phyloP scores from a whole-genome alignment of 35 echinoderm and acorn worm genomes.

The Acanthaster planci region DNA sequence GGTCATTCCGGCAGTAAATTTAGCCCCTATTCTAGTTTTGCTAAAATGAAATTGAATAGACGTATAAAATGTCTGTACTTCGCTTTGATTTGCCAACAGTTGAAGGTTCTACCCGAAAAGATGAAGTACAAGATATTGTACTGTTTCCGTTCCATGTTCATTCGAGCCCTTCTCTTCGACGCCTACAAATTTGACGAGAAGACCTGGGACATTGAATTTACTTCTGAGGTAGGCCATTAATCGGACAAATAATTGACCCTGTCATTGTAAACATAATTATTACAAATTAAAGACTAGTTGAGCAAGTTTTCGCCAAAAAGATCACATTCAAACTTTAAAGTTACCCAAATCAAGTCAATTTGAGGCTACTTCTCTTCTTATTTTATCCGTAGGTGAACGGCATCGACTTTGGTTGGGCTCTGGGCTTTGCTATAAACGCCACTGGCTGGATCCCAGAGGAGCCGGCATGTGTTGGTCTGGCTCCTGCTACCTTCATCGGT shows the following conservation, averaged over 20 bases:
- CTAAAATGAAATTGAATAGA: too few relatives aligned
- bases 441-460: not conserved
- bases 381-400: not conserved
- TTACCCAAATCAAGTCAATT: not conserved
- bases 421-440: conserved; percentile 1
- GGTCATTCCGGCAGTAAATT: too few relatives aligned
- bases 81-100: not conserved
- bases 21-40: too few relatives aligned
- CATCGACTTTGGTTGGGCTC: not conserved
- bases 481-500: not conserved
- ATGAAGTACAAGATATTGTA: not conserved
- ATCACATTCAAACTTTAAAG: not conserved
- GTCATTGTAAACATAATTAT: not conserved
- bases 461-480: not conserved
- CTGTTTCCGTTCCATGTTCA: conserved; percentile 1
- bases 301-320: not conserved
- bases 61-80: too few relatives aligned
- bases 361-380: not conserved
- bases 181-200: not conserved
- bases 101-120: not conserved
- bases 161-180: not conserved
- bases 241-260: not conserved
- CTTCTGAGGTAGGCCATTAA: not conserved
- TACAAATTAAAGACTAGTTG: not conserved
- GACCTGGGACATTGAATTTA: conserved; percentile 4